Evolutionary conservation across 2,888 invertebrate genomes (phyloP).

Genomic region (Lasioglossum leucozonium): DNA sequence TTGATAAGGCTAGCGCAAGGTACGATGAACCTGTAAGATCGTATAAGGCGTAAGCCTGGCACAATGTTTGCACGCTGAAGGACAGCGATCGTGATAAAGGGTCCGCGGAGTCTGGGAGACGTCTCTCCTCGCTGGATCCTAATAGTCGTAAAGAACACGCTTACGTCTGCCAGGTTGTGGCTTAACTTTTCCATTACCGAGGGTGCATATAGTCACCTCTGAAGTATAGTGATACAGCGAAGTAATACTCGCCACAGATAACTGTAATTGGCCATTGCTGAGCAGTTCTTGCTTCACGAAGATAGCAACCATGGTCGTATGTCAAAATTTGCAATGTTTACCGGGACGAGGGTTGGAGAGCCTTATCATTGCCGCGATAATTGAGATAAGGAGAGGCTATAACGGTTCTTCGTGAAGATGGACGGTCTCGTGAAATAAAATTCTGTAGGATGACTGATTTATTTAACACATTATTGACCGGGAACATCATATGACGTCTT

Average conservation of each 20-base stretch:
- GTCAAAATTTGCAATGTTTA: not conserved
- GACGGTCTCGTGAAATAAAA: not conserved
- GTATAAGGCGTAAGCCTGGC: not conserved
- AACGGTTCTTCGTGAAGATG: not conserved
- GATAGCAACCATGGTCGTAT: not conserved
- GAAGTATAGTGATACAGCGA: not conserved
- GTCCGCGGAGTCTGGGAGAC: not conserved
- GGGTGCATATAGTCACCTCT: not conserved
- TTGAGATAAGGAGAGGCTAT: not conserved
- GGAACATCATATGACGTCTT: too few relatives aligned
- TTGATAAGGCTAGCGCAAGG: not conserved
- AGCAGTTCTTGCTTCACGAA: not conserved
- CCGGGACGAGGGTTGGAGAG: not conserved
- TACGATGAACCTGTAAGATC: constrained; percentile 2
- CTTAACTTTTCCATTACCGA: not conserved
- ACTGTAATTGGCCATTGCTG: not conserved
- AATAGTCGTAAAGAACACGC: constrained; percentile 11
- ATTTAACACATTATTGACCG: too few relatives aligned
- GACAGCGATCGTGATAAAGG: constrained; percentile 11
- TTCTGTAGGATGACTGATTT: not conserved
- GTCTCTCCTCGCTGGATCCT: not conserved
- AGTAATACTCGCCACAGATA: not conserved
- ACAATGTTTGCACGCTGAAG: not conserved
- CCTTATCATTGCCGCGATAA: not conserved
- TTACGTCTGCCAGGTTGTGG: not conserved